Conservation (phyloP, 1,140 invertebrate species). For the Zaprionus camerounensis region DNA sequence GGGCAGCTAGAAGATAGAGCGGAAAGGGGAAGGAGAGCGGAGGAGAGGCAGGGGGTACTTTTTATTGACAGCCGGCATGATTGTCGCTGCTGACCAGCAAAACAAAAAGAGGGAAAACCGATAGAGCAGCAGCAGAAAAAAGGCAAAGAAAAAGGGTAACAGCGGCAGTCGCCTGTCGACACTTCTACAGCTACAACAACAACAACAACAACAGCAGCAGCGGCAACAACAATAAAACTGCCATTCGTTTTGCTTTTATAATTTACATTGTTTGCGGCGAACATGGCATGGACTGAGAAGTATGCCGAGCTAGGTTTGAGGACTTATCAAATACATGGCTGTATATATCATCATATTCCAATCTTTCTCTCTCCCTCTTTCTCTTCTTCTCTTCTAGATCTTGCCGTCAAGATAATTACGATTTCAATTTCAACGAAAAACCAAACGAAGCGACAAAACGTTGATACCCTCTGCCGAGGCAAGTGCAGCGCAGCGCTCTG, state of each 20-base stretch:
- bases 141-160: constrained; percentile 24
- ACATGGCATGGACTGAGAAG: not conserved
- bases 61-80: constrained; percentile 79
- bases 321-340: not conserved
- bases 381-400: not conserved
- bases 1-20: not conserved
- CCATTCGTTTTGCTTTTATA: constrained; percentile 68
- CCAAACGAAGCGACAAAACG: constrained; percentile 8
- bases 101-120: constrained; percentile 29
- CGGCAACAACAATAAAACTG: constrained; percentile 52
- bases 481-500: not conserved
- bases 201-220: not conserved
- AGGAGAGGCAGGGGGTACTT: constrained; percentile 32
- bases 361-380: not conserved
- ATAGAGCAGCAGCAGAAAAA: constrained; percentile 6
- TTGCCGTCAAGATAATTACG: constrained; percentile 4
- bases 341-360: not conserved
- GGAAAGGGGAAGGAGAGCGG: not conserved
- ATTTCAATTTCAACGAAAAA: constrained; percentile 4
- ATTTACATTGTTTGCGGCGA: constrained; percentile 76
- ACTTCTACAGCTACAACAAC: constrained; percentile 39
- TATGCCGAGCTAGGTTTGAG: not conserved
- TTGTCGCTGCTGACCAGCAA: constrained; percentile 62
- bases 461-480: not conserved
- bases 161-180: constrained; percentile 52